Evolutionary conservation across 2,113 vertebrate species (phyloP), one percentile per base, ranked within the genome.

Genomic region (Plectropomus leopardus): DNA sequence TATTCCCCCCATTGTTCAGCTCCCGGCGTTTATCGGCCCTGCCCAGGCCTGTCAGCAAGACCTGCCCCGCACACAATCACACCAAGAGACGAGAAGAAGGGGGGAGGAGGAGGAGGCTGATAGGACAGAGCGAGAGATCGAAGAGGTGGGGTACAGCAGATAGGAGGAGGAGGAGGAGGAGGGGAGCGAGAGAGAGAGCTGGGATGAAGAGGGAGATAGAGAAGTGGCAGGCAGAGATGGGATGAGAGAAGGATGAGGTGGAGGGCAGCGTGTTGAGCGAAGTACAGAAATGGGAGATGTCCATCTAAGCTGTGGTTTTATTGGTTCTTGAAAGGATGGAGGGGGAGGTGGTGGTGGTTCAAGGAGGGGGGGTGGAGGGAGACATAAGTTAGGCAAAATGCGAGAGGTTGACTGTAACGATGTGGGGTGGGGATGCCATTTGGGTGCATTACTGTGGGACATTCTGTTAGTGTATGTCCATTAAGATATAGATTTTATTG

Each of bases 1-100:
- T 93, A 92, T 93, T 91, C 88, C 65, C 83, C 85, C 92, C 88
- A 92, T 93, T 94, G 93, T 95, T 94, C 92, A 77, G 85, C 86
- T 86, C 68, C 44, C 45, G 59, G 74, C 77, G 86, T 94, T n/a
- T 94, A 94, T 94, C 92, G 75, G 82, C 86, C 61, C 76, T 75
- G 86, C 88, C 88, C 93, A 93, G 92, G 88, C 92, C 84, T 92
- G 92, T 93, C 92, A 87, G 88, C 83, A 74, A 72, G 84, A 84
- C 88, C 87, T 61, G 80, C 82, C 76, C 61, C 70, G 51, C 85
- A 74, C 86, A 89, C 91, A 91, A 88, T 89, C 80, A 69, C 76
- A 59, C 45, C 1, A n/a, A 36, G 78, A n/a, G 63, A 16, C 26
- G 24, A 44, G 36, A 26, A 7, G 15, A 6, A 34, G 36, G 7